Evolutionary conservation across 2,113 vertebrate genomes (phyloP).

Genomic region (Actenoides lindsayi): DNA sequence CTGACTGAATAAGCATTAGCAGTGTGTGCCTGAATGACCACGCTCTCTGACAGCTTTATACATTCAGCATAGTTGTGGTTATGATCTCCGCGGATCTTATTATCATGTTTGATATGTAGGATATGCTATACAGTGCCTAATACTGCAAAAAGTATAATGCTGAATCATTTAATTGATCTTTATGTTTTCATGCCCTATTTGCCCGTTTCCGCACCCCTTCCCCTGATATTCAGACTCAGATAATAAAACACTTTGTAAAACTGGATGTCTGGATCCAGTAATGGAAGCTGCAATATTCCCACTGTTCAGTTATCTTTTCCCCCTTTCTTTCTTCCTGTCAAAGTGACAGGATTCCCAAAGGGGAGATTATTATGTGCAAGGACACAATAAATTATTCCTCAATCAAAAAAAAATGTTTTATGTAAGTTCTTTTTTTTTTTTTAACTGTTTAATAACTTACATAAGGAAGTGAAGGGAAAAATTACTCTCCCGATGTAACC

Average conservation of each 20-base stretch:
- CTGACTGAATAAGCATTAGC: neutral
- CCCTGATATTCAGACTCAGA: neutral
- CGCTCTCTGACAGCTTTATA: neutral
- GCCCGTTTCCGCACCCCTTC: neutral
- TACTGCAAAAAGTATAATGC: neutral
- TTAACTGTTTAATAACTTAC: neutral
- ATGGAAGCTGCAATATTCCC: neutral
- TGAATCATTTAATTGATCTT: neutral
- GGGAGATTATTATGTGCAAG: neutral
- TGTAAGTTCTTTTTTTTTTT: neutral
- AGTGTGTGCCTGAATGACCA: neutral
- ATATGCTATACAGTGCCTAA: neutral
- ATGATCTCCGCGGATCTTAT: constrained; percentile 13
- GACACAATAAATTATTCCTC: neutral
- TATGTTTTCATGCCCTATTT: neutral
- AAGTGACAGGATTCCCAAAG: neutral
- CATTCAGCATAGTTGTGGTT: neutral
- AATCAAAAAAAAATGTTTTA: neutral
- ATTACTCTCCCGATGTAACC: neutral
- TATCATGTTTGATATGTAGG: neutral
- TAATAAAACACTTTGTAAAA: neutral
- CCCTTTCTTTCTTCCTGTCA: neutral
- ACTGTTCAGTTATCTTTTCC: neutral
- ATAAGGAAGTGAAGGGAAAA: neutral
- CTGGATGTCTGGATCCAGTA: neutral